These are phyloP conservation scores for Coturnix japonica DNA, from an alignment of 2,113 vertebrate species.

Conservation along the genomic window DNA sequence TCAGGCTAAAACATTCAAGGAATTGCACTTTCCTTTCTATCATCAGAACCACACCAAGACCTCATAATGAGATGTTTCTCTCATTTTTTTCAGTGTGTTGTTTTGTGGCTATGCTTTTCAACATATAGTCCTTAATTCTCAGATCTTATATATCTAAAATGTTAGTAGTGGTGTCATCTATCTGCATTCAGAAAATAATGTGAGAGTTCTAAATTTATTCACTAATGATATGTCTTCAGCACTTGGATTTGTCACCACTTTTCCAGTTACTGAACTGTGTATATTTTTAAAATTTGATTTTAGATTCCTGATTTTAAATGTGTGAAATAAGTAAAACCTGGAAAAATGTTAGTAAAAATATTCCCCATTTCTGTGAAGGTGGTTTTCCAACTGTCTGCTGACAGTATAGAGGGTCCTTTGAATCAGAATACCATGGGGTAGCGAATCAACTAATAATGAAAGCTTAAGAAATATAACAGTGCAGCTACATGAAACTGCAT, in stretches of 20 bases:
- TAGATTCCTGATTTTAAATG: background rate
- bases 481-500: background rate
- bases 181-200: background rate
- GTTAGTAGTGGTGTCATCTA: background rate
- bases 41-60: background rate
- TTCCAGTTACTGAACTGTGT: background rate
- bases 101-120: background rate
- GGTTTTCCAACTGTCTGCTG: background rate
- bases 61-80: accelerated
- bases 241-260: background rate
- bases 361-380: accelerated
- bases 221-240: background rate
- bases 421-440: background rate
- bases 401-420: background rate
- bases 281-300: background rate
- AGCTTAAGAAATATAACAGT: background rate
- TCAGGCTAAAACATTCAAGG: background rate
- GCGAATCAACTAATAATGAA: background rate
- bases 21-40: background rate
- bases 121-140: background rate
- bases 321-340: background rate
- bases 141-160: background rate
- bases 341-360: background rate
- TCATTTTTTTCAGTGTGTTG: background rate
- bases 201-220: background rate